Conservation (phyloP, 2,113 vertebrate genomes). For the Fregetta grallaria region DNA sequence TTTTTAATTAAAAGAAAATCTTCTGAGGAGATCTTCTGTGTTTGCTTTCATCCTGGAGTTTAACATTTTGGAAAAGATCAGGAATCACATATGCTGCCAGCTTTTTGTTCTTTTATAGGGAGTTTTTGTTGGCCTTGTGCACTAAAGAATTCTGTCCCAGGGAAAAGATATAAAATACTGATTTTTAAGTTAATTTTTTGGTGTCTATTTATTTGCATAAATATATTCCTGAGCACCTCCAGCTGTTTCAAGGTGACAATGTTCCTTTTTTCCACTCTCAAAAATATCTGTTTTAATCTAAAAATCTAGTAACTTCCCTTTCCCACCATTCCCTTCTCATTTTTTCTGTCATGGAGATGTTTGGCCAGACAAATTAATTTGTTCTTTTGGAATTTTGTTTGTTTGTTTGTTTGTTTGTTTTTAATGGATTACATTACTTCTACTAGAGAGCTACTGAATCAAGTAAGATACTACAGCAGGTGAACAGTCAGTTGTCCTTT, state of each 20-base stretch:
- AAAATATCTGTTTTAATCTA: not conserved
- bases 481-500: not conserved
- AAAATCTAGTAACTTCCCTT: not conserved
- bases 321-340: not conserved
- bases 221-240: not conserved
- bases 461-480: not conserved
- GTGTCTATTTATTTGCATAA: not conserved
- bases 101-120: not conserved
- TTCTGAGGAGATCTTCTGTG: not conserved
- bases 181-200: not conserved
- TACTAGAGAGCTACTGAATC: not conserved
- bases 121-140: not conserved
- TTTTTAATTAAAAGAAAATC: constrained; percentile 39
- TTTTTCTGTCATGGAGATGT: not conserved
- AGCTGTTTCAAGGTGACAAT: not conserved
- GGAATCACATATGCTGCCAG: not conserved
- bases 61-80: not conserved
- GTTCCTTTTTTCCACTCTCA: not conserved
- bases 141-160: not conserved
- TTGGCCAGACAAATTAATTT: not conserved
- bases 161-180: not conserved
- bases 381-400: not conserved
- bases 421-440: not conserved
- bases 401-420: not conserved
- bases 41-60: constrained; percentile 16